phyloP scores from a whole-genome alignment of 2,797 vertebrate species.

The Crenuchus spilurus region DNA sequence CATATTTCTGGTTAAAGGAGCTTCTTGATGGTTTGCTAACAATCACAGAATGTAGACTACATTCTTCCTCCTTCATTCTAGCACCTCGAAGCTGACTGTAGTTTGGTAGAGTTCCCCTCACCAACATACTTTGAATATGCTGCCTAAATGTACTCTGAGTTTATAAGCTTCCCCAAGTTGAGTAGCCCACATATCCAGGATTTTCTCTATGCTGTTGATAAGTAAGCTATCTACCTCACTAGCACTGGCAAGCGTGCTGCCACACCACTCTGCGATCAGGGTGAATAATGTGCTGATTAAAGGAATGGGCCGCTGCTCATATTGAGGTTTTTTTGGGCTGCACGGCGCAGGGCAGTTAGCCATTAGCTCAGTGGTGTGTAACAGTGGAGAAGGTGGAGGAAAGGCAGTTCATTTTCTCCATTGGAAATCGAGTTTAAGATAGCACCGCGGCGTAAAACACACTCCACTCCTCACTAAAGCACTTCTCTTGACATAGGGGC shows the following conservation, averaged over 20 bases:
- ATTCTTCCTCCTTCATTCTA: no score
- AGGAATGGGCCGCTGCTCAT: slow-evolving; percentile 57
- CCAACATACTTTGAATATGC: no score
- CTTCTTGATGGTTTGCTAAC: no score
- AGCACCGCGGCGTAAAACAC: slow-evolving; percentile 12
- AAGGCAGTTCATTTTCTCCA: slow-evolving; percentile 54
- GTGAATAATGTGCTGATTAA: slow-evolving; percentile 66
- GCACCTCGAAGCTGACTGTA: no score
- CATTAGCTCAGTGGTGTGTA: slow-evolving; percentile 66
- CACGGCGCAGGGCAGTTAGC: slow-evolving; percentile 53
- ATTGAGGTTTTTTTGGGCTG: slow-evolving; percentile 49
- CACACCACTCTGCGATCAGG: slow-evolving; percentile 41
- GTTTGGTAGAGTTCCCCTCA: no score
- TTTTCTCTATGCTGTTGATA: slow-evolving; percentile 39
- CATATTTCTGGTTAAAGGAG: no score
- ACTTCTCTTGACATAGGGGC: background rate
- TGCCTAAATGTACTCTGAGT: slow-evolving; percentile 2
- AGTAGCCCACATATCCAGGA: slow-evolving; percentile 14
- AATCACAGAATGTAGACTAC: no score
- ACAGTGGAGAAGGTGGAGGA: slow-evolving; percentile 57
- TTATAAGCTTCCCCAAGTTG: background rate
- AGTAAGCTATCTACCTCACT: slow-evolving; percentile 49
- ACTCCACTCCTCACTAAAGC: slow-evolving; percentile 20
- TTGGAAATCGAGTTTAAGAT: slow-evolving; percentile 54
- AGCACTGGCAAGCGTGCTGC: slow-evolving; percentile 28